Base-by-base conservation (phyloP, 2,797 vertebrate species). In the Schizopygopsis malacanthus region DNA sequence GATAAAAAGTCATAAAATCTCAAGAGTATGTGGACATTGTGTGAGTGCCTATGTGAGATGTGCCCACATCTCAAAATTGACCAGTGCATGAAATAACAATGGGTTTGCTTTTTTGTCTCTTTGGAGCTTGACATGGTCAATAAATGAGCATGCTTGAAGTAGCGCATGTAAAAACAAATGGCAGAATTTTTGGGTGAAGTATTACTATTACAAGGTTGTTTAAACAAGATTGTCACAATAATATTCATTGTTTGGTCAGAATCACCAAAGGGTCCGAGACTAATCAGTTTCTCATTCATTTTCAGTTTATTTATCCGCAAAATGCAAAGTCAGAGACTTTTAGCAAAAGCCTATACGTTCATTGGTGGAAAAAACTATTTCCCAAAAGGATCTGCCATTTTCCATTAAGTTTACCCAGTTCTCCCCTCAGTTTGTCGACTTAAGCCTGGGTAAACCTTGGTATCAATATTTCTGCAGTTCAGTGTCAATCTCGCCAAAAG, bases 381-480 rank as follows among this genome's bases (percentile, higher is more conserved):
- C 18, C 28, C 28, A 37, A 67, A 18, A 67, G 45, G 43, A 12
- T 67, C 18, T 50, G 33, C 25, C 28, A 67, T 63, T 20, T 43
- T 52, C 28, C 79, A 20, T 18, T 59, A n/a, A 81, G 80, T 72
- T 56, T 82, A 56, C 80, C 41, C 22, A 41, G 33, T 70, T 56
- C 47, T 79, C 20, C 20, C 39, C 25, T 73, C 52, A 61, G 25
- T 73, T 45, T 73, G 81, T 43, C 18, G 3, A 61, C 70, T 15
- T 73, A 83, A 73, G 59, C 28, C 22, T 65, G 13, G 16, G 43
- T 78, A 67, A 67, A 84, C n/a, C 59, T 65, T 52, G 33, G 28
- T 76, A 83, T 84, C 73, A 69, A 69, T 78, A 54, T 69, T 41
- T 25, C 22, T 67, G 72, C 45, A 25, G 43, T n/a, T 33, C 47